Base-by-base conservation (phyloP, 2,113 vertebrate species). In the Poecilia latipinna region DNA sequence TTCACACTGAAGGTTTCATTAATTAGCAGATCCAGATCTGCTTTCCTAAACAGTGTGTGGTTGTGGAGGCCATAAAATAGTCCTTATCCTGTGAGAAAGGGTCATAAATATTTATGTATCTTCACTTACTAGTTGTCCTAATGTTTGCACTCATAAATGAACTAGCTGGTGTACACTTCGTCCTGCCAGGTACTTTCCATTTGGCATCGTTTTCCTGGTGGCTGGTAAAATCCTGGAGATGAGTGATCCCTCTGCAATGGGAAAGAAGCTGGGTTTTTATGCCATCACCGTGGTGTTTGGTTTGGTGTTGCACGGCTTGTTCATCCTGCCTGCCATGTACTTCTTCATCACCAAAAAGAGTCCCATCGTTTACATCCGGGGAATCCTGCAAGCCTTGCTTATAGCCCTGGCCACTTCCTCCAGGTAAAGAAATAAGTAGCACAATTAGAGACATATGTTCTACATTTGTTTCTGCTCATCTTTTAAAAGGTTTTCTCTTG, bases 331-430 rank as follows among this genome's bases (percentile, higher is more conserved):
- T 39, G 93, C 96, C 89, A 96, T 98, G 93, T 99, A 99, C 88
- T 97, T 98, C 94, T 95, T 97, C 84, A 97, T 99, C 93, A 99
- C 98, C 89, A 99, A 95, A 90, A 99, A 98, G 90, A 99, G 98
- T 73, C 98, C 98, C 70, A 96, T 99, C 0, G 96, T 98, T 86
- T 99, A 98, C 91, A 98, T 99, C 87, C 94, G 98, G 2, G 98
- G 98, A n/a, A 94, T 99, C 79, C 95, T 99, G 75, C 98, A 99
- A 90, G 98, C 97, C 62, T 93, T 99, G 90, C 97, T 99, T 78
- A 99, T 99, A 15, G 97, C 98, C 0, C 88, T 99, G 87, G 98
- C 98, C 82, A 99, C 98, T 0, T 99, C 98, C 60, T 99, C 98
- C 93, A 99, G 98, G 98, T 97, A 95, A 92, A 88, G 80, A 80